A percentile compares a stretch with the other conserved stretches of the same genome.
These are phyloP conservation scores for Danaus chrysippus DNA, from an alignment of 2,888 invertebrate genomes.

Conservation along the genomic window DNA sequence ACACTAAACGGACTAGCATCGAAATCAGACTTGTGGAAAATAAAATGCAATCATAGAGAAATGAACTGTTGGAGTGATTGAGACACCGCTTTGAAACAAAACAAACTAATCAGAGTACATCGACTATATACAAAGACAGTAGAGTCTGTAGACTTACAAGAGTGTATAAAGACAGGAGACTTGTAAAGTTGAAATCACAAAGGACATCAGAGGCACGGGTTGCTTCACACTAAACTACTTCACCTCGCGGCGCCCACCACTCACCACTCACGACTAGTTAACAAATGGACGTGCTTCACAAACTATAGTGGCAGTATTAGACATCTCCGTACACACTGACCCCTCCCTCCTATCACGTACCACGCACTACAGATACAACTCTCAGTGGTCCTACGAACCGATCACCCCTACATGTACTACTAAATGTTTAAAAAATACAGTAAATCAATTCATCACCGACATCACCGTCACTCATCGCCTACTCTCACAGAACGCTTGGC, in stretches of 20 bases:
- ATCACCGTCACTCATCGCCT: background rate
- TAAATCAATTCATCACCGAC: constrained; percentile 15
- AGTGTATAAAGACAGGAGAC: constrained; percentile 1
- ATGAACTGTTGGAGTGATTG: constrained; percentile 9
- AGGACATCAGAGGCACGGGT: constrained; percentile 11
- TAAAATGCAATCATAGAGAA: constrained; percentile 19
- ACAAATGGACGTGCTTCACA: constrained; percentile 35
- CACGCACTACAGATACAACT: constrained; percentile 6
- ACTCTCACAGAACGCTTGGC: constrained; percentile 4
- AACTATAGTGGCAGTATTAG: constrained; percentile 39
- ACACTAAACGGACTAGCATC: constrained; percentile 55
- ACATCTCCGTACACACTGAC: constrained; percentile 21
- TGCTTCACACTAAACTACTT: constrained; percentile 11
- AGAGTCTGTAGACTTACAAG: constrained; percentile 4
- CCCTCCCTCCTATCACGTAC: constrained; percentile 8
- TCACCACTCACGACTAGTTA: constrained; percentile 29
- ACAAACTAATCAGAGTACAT: background rate
- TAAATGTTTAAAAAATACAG: constrained; percentile 9
- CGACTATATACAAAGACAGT: background rate
- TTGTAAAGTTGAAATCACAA: constrained; percentile 7
- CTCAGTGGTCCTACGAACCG: constrained; percentile 14
- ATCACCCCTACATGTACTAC: constrained; percentile 12
- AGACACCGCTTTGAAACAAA: constrained; percentile 24
- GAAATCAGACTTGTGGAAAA: constrained; percentile 57
- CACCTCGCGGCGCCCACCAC: constrained; percentile 17